phyloP scores from a whole-genome alignment of 2,113 vertebrate species.

The Cavia aperea region DNA sequence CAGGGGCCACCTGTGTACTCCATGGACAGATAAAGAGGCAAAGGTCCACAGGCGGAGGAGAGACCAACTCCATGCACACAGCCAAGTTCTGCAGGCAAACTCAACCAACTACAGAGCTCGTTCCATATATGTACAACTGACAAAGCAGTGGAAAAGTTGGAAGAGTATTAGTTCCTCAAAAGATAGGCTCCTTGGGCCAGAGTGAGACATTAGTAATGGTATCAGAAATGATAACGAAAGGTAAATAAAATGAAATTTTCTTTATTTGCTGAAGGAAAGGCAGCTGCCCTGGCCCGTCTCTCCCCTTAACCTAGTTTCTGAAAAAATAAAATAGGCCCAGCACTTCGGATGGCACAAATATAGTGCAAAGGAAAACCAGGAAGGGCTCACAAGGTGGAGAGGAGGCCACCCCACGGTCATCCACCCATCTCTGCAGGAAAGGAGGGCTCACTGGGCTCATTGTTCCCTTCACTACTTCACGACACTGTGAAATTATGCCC shows the following conservation, averaged over 20 bases:
- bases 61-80: not conserved
- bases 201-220: not conserved
- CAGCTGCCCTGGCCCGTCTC: not conserved
- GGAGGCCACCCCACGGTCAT: not conserved
- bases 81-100: not conserved
- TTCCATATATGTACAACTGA: not conserved
- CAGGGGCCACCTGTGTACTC: not conserved
- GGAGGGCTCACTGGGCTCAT: no score
- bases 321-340: not conserved
- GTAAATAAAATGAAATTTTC: not conserved
- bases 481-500: not conserved
- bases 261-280: conserved; percentile 9
- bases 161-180: not conserved
- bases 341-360: not conserved
- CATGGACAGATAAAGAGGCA: not conserved
- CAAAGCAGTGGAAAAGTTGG: not conserved
- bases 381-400: not conserved
- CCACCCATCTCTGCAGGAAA: not conserved
- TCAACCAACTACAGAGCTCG: not conserved
- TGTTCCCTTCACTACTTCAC: not conserved
- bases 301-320: not conserved
- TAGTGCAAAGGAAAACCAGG: not conserved
- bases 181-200: not conserved
- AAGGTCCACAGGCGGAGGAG: not conserved
- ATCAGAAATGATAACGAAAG: not conserved